A percentile compares a stretch with the other conserved stretches of the same genome.
Evolutionary conservation across 1,140 invertebrate species (phyloP).

Genomic region (Contarinia nasturtii): DNA sequence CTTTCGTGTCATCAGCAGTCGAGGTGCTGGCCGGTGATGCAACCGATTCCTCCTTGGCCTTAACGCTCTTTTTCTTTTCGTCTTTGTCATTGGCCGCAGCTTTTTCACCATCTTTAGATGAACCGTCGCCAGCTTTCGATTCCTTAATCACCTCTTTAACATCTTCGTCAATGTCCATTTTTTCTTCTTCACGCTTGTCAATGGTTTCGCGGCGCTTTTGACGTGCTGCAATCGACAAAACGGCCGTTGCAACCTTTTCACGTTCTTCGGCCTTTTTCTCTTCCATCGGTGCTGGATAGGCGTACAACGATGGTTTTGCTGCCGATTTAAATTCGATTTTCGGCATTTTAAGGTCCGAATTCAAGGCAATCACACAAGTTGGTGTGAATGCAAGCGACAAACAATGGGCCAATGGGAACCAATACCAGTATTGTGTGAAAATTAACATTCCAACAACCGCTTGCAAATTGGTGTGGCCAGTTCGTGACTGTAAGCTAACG

Average conservation of each 20-base stretch:
- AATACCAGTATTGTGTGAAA: constrained; percentile 99
- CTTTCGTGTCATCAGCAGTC: constrained; percentile 9
- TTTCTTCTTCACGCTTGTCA: constrained; percentile 35
- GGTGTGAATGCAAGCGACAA: constrained; percentile 91
- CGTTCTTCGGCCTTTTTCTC: constrained; percentile 95
- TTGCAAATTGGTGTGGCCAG: constrained; percentile 93
- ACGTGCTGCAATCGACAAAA: constrained; percentile 88
- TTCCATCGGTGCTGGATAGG: constrained; percentile 90
- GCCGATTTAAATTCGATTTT: constrained; percentile 85
- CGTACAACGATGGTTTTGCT: constrained; percentile 85
- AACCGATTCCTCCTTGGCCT: constrained; percentile 17
- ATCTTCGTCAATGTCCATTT: constrained; percentile 55
- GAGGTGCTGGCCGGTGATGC: constrained; percentile 24
- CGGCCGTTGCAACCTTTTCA: constrained; percentile 90
- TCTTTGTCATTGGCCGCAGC: constrained; percentile 21
- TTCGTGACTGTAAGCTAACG: constrained; percentile 84
- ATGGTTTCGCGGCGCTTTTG: constrained; percentile 57
- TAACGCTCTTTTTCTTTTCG: constrained; percentile 19
- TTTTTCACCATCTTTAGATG: constrained; percentile 25
- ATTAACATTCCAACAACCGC: constrained; percentile 95
- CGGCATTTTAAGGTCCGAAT: constrained; percentile 93
- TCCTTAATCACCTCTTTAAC: constrained; percentile 34
- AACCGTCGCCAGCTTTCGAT: constrained; percentile 25
- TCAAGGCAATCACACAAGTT: constrained; percentile 87
- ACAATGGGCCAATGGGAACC: constrained; percentile 96